Evolutionary conservation across 37 sponge, comb jelly and placozoan species (phyloP), one percentile per base, ranked within the genome.

Genomic region (Chondrilla cf. caribensis): DNA sequence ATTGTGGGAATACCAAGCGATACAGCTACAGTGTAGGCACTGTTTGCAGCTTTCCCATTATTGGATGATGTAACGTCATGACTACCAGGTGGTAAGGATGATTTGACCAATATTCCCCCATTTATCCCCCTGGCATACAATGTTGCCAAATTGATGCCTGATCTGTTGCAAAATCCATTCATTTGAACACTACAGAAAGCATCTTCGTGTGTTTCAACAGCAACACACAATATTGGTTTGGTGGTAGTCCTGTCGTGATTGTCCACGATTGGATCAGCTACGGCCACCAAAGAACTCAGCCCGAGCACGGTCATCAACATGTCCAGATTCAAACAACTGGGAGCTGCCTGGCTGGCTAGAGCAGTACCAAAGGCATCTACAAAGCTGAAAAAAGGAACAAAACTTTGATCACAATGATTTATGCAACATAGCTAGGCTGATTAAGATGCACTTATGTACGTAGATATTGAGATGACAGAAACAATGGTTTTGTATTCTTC

Each of bases 311-410:
- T 67, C 31, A 26, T 17, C 32, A 67, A 33, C 68, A 67, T 26
- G 35, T 28, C 15, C 33, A 67, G 4, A 33, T 67, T 33, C 31
- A 67, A 29, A 28, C 31, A 28, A 29, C 68, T 29, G 17, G 29
- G 29, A 33, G 68, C 15, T n/a, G 68, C 68, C 33, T 67, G 68
- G 4, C 68, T 67, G 29, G 68, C 68, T 33, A 67, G 68, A 31
- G 32, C 68, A 67, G 26, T 67, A 7, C 7, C 7, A 67, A 67
- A 6, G 32, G 32, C 35, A 17, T 67, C 31, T 3, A 67, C 68
- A 67, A 67, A 67, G 1, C 68, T 67, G 68, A 7, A 29, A 67
- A 59, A 26, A 2, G 25, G 25, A 5, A 59, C 17, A 54, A n/a
- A n/a, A n/a, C n/a, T n/a, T n/a, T n/a, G n/a, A n/a, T n/a, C n/a